phyloP scores from a whole-genome alignment of 2,113 vertebrate genomes.

The Calypte anna region DNA sequence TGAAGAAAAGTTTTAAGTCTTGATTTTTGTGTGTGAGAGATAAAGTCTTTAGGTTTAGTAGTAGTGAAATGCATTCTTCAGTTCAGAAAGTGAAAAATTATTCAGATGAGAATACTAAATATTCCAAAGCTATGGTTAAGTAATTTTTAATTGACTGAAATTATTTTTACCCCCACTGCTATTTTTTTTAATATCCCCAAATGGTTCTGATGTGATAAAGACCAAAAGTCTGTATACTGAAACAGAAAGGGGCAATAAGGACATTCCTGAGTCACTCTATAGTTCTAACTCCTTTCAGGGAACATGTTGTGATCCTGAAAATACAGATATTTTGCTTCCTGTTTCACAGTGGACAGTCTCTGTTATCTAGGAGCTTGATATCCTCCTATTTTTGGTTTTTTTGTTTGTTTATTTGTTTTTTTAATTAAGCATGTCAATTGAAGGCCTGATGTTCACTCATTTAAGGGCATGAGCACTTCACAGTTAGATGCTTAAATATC shows the following conservation, averaged over 20 bases:
- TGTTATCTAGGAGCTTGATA: background rate
- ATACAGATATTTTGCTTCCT: background rate
- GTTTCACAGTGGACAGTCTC: background rate
- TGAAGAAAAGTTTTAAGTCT: background rate
- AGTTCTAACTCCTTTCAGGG: background rate
- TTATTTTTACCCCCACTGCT: background rate
- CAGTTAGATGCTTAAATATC: background rate
- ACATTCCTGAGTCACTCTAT: background rate
- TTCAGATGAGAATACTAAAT: background rate
- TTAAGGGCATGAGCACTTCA: background rate
- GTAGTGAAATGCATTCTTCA: background rate
- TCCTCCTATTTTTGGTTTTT: background rate
- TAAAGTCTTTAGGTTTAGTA: background rate
- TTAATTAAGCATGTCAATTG: background rate
- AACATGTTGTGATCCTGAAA: background rate
- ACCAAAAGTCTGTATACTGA: background rate
- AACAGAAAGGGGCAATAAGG: background rate
- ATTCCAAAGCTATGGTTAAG: background rate
- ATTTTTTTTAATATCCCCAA: background rate
- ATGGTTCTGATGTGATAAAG: background rate
- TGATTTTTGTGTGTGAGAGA: background rate
- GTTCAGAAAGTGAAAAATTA: background rate
- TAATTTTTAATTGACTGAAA: background rate
- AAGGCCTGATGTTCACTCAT: background rate
- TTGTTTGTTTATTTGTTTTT: too few relatives aligned